These are phyloP conservation scores for Himalopsyche kuldschensis DNA, from an alignment of 2,888 invertebrate species.

Conservation along the genomic window DNA sequence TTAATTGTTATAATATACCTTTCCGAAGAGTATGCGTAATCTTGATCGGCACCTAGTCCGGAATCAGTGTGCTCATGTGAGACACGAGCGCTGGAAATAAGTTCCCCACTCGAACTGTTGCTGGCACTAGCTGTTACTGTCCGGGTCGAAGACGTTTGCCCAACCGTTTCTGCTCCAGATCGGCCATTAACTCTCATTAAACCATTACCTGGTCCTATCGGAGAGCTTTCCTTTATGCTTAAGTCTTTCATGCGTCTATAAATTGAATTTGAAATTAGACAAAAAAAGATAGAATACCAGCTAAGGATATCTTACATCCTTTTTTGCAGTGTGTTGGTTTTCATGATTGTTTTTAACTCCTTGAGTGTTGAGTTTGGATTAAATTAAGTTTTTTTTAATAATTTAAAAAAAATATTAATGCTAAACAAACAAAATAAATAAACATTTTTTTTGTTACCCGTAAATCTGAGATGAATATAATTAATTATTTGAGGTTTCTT, in stretches of 20 bases:
- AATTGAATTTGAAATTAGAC: neutral
- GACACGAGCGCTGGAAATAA: conserved; percentile 59
- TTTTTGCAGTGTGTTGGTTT: no score
- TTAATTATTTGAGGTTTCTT: no score
- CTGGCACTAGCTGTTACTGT: conserved; percentile 52
- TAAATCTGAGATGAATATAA: no score
- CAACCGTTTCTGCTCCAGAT: conserved; percentile 46
- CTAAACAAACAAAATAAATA: no score
- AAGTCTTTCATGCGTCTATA: conserved; percentile 24
- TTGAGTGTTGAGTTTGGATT: no score
- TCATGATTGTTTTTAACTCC: no score
- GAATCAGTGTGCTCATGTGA: conserved; percentile 79
- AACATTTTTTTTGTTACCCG: no score
- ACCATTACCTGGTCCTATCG: neutral
- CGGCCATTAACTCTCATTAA: conserved; percentile 38
- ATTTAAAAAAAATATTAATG: no score
- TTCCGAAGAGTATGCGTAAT: conserved; percentile 71
- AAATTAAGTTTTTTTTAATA: no score
- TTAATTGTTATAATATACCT: conserved; percentile 50
- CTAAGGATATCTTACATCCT: no score
- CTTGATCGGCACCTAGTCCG: conserved; percentile 75
- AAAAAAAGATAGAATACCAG: neutral
- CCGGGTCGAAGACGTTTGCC: conserved; percentile 48
- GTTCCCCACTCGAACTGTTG: conserved; percentile 58
- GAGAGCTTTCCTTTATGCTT: conserved; percentile 14